Evolutionary conservation across 1,140 invertebrate genomes (phyloP).

Genomic region (Drosophila ambigua): DNA sequence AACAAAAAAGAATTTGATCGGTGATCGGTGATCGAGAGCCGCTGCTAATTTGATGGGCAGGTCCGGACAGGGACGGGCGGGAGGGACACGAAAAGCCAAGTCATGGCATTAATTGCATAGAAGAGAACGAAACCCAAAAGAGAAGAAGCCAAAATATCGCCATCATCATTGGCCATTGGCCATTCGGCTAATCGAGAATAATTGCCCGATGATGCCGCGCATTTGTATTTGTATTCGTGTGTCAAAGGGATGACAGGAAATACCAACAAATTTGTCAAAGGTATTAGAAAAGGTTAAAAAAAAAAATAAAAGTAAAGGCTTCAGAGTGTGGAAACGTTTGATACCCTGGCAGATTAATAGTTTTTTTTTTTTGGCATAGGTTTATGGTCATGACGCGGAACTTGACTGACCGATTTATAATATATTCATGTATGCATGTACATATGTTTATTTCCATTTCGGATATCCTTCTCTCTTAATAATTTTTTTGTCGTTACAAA

Average conservation of each 20-base stretch:
- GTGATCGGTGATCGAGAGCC: conserved; percentile 26
- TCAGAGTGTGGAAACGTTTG: background rate
- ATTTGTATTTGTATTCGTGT: background rate
- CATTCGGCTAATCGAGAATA: conserved; percentile 72
- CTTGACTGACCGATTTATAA: no score
- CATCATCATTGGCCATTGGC: conserved; percentile 34
- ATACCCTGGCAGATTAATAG: no score
- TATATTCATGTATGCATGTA: no score
- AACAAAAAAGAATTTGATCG: conserved; percentile 12
- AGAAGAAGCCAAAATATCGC: conserved; percentile 36
- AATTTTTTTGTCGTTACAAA: no score
- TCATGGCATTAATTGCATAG: conserved; percentile 72
- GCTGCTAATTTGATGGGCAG: conserved; percentile 56
- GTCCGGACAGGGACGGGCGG: conserved; percentile 3
- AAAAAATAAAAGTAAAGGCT: background rate
- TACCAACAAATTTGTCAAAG: conserved; percentile 63
- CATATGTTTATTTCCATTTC: no score
- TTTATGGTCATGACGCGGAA: no score
- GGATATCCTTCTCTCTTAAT: no score
- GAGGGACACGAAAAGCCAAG: conserved; percentile 46
- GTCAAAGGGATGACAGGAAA: conserved; percentile 1
- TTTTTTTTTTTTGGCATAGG: no score
- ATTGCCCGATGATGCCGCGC: conserved; percentile 56
- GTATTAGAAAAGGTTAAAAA: conserved; percentile 49
- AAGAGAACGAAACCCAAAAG: conserved; percentile 34